A percentile compares a stretch with the other conserved stretches of the same genome.
These are phyloP conservation scores for Beroe ovata DNA, from an alignment of 37 sponge, comb jelly and placozoan genomes.

Conservation along the genomic window DNA sequence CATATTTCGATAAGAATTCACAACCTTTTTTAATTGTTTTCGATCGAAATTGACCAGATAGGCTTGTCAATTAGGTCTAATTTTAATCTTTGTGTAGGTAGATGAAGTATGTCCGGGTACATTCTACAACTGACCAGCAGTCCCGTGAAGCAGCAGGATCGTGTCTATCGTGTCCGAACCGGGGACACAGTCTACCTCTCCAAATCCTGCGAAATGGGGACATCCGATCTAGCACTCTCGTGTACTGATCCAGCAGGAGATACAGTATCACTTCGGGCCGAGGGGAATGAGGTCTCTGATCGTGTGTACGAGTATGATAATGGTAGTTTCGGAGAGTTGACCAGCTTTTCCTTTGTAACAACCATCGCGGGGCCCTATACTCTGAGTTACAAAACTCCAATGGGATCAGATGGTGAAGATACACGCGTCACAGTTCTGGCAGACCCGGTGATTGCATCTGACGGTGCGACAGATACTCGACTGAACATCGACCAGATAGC, in stretches of 20 bases:
- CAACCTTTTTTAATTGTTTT: no score
- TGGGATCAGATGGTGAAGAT: neutral
- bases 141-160: neutral
- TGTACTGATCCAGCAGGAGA: neutral
- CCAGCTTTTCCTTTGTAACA: neutral
- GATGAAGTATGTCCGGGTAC: neutral
- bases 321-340: neutral
- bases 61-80: no score
- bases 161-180: neutral
- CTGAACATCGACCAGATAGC: conserved; percentile 19
- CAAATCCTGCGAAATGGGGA: neutral
- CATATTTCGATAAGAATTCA: no score
- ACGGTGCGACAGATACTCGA: neutral
- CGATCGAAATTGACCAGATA: no score
- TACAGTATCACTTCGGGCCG: neutral
- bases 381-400: neutral
- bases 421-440: conserved; percentile 10
- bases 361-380: neutral
- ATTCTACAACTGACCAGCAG: neutral
- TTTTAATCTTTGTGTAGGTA: neutral
- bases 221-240: neutral
- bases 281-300: neutral
- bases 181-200: neutral
- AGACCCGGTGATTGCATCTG: neutral
- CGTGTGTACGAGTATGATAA: neutral